Conservation (phyloP, 2,888 invertebrate genomes). For the Epistrophe grossulariae region DNA sequence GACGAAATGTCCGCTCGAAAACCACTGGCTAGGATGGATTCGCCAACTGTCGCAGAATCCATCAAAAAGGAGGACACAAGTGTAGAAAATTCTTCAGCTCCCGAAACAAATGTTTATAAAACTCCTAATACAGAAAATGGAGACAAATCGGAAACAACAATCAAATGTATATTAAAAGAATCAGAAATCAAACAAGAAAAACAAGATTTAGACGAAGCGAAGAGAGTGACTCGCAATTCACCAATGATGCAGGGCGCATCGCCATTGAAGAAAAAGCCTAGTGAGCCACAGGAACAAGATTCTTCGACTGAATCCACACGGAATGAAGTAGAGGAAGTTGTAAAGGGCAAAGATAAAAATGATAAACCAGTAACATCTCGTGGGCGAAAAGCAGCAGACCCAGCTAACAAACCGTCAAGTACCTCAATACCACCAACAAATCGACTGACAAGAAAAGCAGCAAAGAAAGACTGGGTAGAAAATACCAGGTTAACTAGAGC, state of each 20-base stretch:
- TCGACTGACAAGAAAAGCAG: constrained; percentile 81
- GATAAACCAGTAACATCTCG: constrained; percentile 27
- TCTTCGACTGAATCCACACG: constrained; percentile 37
- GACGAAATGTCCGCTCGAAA: constrained; percentile 64
- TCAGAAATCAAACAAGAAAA: constrained; percentile 45
- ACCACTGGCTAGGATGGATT: constrained; percentile 66
- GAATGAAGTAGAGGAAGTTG: constrained; percentile 36
- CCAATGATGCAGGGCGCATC: constrained; percentile 40
- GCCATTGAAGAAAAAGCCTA: constrained; percentile 45
- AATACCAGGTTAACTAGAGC: constrained; percentile 82
- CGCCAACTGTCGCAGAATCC: constrained; percentile 22
- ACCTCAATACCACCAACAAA: constrained; percentile 76
- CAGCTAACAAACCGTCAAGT: constrained; percentile 54
- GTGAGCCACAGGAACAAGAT: constrained; percentile 56
- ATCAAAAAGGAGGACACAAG: neutral
- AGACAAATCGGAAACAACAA: constrained; percentile 12
- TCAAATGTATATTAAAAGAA: constrained; percentile 27
- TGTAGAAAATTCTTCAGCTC: neutral
- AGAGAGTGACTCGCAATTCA: constrained; percentile 59
- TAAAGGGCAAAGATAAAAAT: constrained; percentile 36
- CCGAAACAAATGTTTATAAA: constrained; percentile 6
- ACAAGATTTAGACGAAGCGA: constrained; percentile 37
- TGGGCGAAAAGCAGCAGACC: constrained; percentile 37
- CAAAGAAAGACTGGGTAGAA: constrained; percentile 80
- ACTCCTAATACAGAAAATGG: constrained; percentile 33